Base-by-base conservation (phyloP, 2,888 invertebrate species). In the Abrostola triplasia region DNA sequence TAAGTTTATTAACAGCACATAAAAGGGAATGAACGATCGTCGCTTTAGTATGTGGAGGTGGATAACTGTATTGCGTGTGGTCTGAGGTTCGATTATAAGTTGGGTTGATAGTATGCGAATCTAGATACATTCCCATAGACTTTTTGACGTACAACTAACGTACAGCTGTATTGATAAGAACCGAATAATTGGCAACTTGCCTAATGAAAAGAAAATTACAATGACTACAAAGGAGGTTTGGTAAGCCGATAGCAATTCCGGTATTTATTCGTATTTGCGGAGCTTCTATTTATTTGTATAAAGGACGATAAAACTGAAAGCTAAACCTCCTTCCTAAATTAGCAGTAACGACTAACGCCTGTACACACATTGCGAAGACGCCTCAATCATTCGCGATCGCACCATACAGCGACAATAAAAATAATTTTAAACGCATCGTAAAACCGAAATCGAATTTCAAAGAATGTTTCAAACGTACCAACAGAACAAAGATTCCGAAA, bases 401-500 rank as follows among this genome's bases (percentile, higher is more conserved):
- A 64, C 73, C 73, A 61, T 67, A 67, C 63, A 67, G 56, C 63
- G 66, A 71, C 72, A 76, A 71, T 86, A 80, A 86, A 86, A 84
- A 81, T 82, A 75, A 80, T 84, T 86, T 84, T 75, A 81, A 79
- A 67, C 50, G 71, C 56, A 62, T 71, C 76, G 67, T 79, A 79
- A 79, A 79, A 76, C 66, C 55, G 51, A 78, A 79, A 77, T 76
- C 80, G 76, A 77, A 77, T 73, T 82, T 81, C 83, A 83, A 83
- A 81, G 82, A 84, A 84, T 57, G 76, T 79, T 80, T 80, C 80
- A 84, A 81, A 59, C 75, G 80, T 47, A 24, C 44, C 83, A 79
- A 73, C 75, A 75, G 73, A 81, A 81, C 84, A 85, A 85, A 83
- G 81, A 81, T 77, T 85, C 90, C 87, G 80, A 88, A 91, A 91